Percentiles rank a stretch among this genome's conserved stretches.
These are phyloP conservation scores for Poecilobothrus nobilitatus DNA, from an alignment of 2,888 invertebrate species.

Conservation along the genomic window DNA sequence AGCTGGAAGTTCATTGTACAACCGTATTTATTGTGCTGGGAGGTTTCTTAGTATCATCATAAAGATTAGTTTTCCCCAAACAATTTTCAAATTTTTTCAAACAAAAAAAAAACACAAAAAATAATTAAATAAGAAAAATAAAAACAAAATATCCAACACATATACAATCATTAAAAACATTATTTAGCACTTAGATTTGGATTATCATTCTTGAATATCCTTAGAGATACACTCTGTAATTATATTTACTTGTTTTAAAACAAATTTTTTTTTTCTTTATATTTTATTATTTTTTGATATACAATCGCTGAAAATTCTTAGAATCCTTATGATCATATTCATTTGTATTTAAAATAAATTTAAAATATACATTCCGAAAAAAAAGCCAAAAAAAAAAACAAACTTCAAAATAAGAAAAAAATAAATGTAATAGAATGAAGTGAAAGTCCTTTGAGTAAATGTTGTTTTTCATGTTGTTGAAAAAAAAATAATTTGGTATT, in stretches of 20 bases:
- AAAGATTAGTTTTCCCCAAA: no score
- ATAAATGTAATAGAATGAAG: neutral
- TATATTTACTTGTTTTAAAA: neutral
- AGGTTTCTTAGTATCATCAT: no score
- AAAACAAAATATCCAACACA: neutral
- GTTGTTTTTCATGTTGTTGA: constrained; percentile 4
- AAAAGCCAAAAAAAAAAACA: no score
- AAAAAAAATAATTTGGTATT: neutral
- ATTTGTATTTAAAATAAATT: no score
- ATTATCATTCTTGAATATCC: neutral
- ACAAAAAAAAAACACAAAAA: no score
- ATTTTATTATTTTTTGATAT: neutral
- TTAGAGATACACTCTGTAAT: neutral
- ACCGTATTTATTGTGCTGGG: no score
- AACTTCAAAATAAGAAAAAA: no score
- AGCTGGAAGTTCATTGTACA: no score
- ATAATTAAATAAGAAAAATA: neutral
- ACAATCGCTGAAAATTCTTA: no score
- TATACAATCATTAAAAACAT: constrained; percentile 1
- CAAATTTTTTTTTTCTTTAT: neutral
- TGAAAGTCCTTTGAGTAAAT: neutral
- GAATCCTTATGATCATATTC: no score
- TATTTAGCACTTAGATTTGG: constrained; percentile 9
- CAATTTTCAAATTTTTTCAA: no score
- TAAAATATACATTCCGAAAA: no score